Evolutionary conservation across 1,140 invertebrate genomes (phyloP), one percentile per base, ranked within the genome.

Genomic region (Callitettix versicolor): DNA sequence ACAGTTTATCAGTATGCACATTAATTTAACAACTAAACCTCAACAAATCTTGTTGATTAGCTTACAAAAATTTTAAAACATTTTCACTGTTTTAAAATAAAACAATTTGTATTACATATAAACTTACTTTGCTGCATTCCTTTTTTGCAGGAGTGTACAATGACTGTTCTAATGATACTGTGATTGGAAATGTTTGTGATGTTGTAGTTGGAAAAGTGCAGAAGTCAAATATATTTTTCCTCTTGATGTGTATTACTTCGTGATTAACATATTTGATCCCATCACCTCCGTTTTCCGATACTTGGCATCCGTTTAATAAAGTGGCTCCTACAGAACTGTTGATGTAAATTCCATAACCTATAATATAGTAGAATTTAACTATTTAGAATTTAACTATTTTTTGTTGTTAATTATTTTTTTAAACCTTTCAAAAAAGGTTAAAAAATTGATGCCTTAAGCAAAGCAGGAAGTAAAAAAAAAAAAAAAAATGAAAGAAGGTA

Each of bases 301-400:
- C 73, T 14, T 75, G 71, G 62, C 84, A 87, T 55, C 81, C 79
- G 40, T 85, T 79, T 2, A 94, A 73, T 50, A 79, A 76, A 1
- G 84, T 77, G 60, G 83, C 72, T 12, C 90, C 91, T 58, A 79
- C 81, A 15, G 86, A 89, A 47, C 86, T 90, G 69, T 95, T 95
- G 1, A 95, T 76, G 69, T 87, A 94, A 30, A 95, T 73, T 12
- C 91, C 91, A 64, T 91, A 89, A 43, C 91, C 91, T 81, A 60
- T 2, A 55, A 55, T n/a, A n/a, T n/a, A n/a, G n/a, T n/a, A n/a
- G n/a, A n/a, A n/a, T n/a, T n/a, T n/a, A n/a, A n/a, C n/a, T n/a
- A n/a, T n/a, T n/a, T n/a, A n/a, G n/a, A n/a, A n/a, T n/a, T n/a
- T n/a, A n/a, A n/a, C n/a, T n/a, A n/a, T n/a, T n/a, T n/a, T n/a